Evolutionary conservation across 2,797 vertebrate species (phyloP), one percentile per base, ranked within the genome.

Genomic region (Platyrinchus mystaceus): DNA sequence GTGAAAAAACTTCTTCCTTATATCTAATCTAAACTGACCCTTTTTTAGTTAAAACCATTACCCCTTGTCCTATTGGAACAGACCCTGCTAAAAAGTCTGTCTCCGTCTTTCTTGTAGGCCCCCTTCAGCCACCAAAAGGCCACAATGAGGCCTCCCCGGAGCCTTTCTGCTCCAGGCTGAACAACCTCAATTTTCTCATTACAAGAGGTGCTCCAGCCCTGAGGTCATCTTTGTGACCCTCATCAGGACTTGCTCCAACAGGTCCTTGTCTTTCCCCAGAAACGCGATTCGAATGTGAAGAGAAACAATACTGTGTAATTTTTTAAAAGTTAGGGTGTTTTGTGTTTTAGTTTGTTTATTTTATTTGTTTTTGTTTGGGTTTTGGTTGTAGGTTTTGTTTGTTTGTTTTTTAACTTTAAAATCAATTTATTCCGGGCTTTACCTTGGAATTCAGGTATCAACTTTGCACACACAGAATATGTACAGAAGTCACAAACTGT

Each of bases 261-360:
- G n/a, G 3, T 76, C 15, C 19, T 12, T 7, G 1, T 52, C 15
- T 52, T 76, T 52, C 7, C 6, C 7, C 46, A 37, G 23, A 44
- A 59, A 43, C 7, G 23, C 24, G 14, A 52, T 68, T 79, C 44
- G 9, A 34, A 18, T 50, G 11, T 49, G 58, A 56, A 68, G 1
- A 37, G 18, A 36, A 87, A 60, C 0, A 39, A 46, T 14, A 26
- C 8, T 26, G 15, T 12, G 5, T 26, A 6, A 9, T 39, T 26
- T 81, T 39, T 59, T 3, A 1, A 52, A 82, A 84, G 11, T 46
- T 84, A 53, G 4, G 6, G 9, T 1, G 10, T 19, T 4, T 44
- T n/a, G 24, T 2, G 0, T 1, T 46, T 8, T 41, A 5, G 11
- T 52, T 52, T n/a, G 5, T 11, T 39, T 53, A 1, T 3, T n/a